Percentiles rank a stretch among this genome's conserved stretches.
phyloP scores from a whole-genome alignment of 2,888 invertebrate genomes.

The Mactromeris polynyma region DNA sequence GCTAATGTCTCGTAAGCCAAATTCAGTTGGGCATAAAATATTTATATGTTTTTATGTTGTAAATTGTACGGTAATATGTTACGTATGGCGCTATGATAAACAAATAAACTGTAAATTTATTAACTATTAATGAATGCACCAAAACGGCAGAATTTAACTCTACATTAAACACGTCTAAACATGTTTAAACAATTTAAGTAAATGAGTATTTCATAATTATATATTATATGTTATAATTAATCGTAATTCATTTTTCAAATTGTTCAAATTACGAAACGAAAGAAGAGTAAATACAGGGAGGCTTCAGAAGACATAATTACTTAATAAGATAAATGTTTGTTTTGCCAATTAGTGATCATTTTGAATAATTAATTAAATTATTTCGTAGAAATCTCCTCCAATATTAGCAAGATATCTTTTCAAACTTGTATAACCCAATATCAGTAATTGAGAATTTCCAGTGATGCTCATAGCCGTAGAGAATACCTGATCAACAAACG shows the following conservation, averaged over 20 bases:
- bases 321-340: not conserved
- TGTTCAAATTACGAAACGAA: not conserved
- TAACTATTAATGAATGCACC: no score
- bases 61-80: no score
- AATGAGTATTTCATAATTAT: not conserved
- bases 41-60: no score
- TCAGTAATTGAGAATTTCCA: not conserved
- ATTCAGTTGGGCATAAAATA: no score
- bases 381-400: not conserved
- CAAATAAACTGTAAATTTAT: no score
- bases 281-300: not conserved
- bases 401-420: not conserved
- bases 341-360: not conserved
- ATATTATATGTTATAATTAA: conserved; percentile 14
- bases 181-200: no score
- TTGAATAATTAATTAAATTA: conserved; percentile 17
- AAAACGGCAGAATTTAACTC: no score
- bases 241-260: not conserved
- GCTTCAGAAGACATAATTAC: not conserved
- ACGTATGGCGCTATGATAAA: no score
- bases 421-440: conserved; percentile 11
- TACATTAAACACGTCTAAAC: no score
- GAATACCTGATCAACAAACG: not conserved
- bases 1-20: no score
- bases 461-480: not conserved